A percentile compares a stretch with the other conserved stretches of the same genome.
These are phyloP conservation scores for Misgurnus mizolepis DNA, from an alignment of 2,113 vertebrate species.

Conservation along the genomic window DNA sequence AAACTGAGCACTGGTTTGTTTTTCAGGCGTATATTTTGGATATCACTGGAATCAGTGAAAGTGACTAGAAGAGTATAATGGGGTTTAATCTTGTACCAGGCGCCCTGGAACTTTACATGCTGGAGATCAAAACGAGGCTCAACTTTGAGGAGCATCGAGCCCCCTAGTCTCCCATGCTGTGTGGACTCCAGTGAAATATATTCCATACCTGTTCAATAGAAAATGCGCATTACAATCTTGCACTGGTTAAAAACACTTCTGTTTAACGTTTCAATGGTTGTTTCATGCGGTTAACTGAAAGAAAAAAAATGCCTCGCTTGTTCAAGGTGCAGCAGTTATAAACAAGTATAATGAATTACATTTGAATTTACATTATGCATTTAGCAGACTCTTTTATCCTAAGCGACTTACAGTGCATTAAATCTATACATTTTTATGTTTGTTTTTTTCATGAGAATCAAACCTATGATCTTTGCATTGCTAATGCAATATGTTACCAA, in stretches of 20 bases:
- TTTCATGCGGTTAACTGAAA: too few species aligned
- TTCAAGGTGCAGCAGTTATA: too few species aligned
- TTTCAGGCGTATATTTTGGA: conserved; percentile 61
- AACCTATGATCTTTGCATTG: too few species aligned
- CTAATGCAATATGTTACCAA: too few species aligned
- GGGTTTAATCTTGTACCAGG: conserved; percentile 66
- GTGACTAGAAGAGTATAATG: conserved; percentile 63
- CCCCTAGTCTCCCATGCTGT: conserved; percentile 62
- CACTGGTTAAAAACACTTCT: too few species aligned
- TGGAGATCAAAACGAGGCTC: conserved; percentile 61
- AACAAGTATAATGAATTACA: too few species aligned
- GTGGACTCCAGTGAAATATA: conserved; percentile 54
- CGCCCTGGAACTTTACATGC: conserved; percentile 67
- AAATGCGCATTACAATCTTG: not conserved
- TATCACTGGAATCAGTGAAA: conserved; percentile 60
- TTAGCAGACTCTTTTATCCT: too few species aligned
- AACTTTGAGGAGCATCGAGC: conserved; percentile 64
- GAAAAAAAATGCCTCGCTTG: too few species aligned
- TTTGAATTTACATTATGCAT: too few species aligned
- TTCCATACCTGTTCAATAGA: conserved; percentile 52
- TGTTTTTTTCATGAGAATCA: too few species aligned
- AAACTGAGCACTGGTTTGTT: conserved; percentile 57
- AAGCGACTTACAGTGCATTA: too few species aligned
- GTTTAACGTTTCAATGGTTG: not conserved
- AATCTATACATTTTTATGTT: too few species aligned